phyloP scores from a whole-genome alignment of 1,140 invertebrate species.

The Hyposmocoma kahamanoa region DNA sequence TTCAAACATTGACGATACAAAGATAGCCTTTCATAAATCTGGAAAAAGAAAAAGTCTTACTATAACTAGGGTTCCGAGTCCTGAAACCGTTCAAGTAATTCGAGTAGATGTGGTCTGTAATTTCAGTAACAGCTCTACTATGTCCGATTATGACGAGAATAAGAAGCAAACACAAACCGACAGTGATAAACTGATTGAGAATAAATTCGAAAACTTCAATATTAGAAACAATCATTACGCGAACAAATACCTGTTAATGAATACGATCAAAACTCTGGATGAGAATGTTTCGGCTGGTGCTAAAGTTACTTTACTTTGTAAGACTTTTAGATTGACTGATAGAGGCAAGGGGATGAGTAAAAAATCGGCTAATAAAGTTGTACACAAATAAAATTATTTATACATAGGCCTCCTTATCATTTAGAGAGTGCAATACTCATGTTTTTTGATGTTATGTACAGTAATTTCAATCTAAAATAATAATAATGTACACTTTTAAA shows the following conservation, averaged over 20 bases:
- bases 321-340: conserved; percentile 53
- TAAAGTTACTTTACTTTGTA: conserved; percentile 63
- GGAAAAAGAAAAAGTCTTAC: conserved; percentile 66
- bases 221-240: conserved; percentile 31
- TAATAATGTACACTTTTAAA: no score
- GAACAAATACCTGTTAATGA: conserved; percentile 55
- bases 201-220: conserved; percentile 23
- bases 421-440: no score
- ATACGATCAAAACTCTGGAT: conserved; percentile 50
- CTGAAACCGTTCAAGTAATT: conserved; percentile 66
- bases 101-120: conserved; percentile 65
- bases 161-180: conserved; percentile 19
- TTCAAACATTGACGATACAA: conserved; percentile 28
- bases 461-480: no score
- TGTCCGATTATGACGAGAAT: conserved; percentile 39
- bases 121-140: conserved; percentile 33
- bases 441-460: no score
- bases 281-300: conserved; percentile 44
- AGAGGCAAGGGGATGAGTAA: conserved; percentile 25
- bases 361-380: no score
- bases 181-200: conserved; percentile 10
- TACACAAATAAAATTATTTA: no score
- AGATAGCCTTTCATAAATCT: conserved; percentile 48
- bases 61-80: conserved; percentile 58
- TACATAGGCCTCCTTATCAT: no score